Evolutionary conservation across 2,888 invertebrate genomes (phyloP).

Genomic region (Lysandra coridon): DNA sequence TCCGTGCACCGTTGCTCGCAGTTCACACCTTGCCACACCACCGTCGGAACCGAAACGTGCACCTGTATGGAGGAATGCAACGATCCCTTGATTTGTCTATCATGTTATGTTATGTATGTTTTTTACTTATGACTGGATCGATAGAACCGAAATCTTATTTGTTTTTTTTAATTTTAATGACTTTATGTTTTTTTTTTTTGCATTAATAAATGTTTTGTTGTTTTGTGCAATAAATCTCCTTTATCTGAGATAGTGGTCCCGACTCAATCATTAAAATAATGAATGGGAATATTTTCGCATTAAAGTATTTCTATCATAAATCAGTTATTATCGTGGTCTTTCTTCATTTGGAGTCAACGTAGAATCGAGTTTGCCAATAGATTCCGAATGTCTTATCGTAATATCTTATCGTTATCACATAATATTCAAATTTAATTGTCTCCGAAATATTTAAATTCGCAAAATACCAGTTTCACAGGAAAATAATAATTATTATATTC

Average conservation of each 20-base stretch:
- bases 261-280: constrained; percentile 4
- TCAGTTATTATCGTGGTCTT: neutral
- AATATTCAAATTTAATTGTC: constrained; percentile 1
- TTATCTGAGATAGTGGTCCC: constrained; percentile 4
- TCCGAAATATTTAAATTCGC: neutral
- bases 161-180: neutral
- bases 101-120: neutral
- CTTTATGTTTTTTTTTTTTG: neutral
- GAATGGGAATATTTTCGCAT: neutral
- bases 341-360: neutral
- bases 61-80: neutral
- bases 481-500: neutral
- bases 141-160: neutral
- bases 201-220: neutral
- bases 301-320: neutral
- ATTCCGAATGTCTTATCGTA: neutral
- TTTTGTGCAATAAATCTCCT: constrained; percentile 1
- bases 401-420: constrained; percentile 1
- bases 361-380: neutral
- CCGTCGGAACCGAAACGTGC: constrained; percentile 1
- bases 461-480: neutral
- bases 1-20: constrained; percentile 43
- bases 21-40: constrained; percentile 43
- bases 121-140: neutral
- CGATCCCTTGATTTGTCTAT: neutral